Conservation (phyloP, 2,113 vertebrate genomes). For the Hystrix cristata region DNA sequence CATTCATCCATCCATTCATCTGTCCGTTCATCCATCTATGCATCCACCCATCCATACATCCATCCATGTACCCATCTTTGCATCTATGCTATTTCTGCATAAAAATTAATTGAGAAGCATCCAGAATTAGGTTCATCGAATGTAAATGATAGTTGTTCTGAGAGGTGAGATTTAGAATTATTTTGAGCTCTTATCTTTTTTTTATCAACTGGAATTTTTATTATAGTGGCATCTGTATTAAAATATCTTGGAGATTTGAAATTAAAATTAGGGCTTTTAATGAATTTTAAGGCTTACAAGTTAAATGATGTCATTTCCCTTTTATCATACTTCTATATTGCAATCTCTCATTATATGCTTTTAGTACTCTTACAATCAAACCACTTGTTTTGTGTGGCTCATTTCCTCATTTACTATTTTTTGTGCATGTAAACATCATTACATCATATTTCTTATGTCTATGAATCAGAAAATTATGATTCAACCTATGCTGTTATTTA, state of each 20-base stretch:
- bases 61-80: neutral
- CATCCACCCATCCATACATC: neutral
- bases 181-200: constrained; percentile 47
- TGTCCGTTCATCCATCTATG: neutral
- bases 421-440: neutral
- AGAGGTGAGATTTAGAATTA: neutral
- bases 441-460: neutral
- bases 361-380: constrained; percentile 40
- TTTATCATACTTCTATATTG: neutral
- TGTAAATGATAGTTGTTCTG: neutral
- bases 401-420: constrained; percentile 56
- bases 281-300: neutral
- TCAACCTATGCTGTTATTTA: constrained; percentile 36
- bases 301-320: neutral
- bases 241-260: constrained; percentile 44
- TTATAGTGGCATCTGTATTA: neutral
- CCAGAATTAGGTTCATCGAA: neutral
- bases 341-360: neutral
- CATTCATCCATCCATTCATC: neutral
- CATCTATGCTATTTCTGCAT: neutral
- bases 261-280: neutral
- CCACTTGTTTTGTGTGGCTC: constrained; percentile 14
- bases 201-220: neutral
- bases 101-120: neutral
- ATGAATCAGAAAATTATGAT: constrained; percentile 16